phyloP scores from a whole-genome alignment of 1,140 invertebrate genomes.

The Dolichoris vasculosae region DNA sequence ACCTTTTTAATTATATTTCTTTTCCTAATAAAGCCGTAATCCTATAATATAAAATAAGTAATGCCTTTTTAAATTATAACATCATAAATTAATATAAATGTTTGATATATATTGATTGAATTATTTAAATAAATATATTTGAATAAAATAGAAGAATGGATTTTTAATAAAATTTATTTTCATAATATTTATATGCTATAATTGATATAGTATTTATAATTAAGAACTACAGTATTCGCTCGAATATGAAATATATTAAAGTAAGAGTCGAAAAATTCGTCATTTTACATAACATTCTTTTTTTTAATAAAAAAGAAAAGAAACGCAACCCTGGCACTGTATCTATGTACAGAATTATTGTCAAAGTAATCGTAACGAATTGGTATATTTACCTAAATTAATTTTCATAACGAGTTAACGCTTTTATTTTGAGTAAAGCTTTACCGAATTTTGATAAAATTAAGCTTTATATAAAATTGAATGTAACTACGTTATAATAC shows the following conservation, averaged over 20 bases:
- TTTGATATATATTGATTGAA: too few species aligned
- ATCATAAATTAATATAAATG: too few species aligned
- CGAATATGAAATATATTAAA: conserved; percentile 41
- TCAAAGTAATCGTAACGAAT: conserved; percentile 45
- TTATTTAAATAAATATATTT: background rate
- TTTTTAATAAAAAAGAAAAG: conserved; percentile 38
- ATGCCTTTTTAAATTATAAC: too few species aligned
- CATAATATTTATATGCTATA: conserved; percentile 43
- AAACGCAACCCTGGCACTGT: conserved; percentile 39
- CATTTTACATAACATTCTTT: conserved; percentile 39
- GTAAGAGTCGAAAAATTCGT: conserved; percentile 44
- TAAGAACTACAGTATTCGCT: conserved; percentile 38
- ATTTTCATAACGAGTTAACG: conserved; percentile 16
- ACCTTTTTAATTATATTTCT: too few species aligned
- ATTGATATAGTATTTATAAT: conserved; percentile 40
- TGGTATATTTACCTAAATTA: conserved; percentile 34
- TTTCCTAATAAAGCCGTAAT: too few species aligned
- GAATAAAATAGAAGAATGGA: background rate
- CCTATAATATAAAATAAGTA: too few species aligned
- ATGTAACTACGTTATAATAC: too few species aligned
- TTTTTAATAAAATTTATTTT: conserved; percentile 50
- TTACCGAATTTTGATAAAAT: conserved; percentile 16
- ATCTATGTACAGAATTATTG: conserved; percentile 48
- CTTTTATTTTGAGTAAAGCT: conserved; percentile 2
- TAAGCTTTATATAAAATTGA: background rate